Base-by-base conservation (phyloP, 2,113 vertebrate genomes). In the Zeus faber region DNA sequence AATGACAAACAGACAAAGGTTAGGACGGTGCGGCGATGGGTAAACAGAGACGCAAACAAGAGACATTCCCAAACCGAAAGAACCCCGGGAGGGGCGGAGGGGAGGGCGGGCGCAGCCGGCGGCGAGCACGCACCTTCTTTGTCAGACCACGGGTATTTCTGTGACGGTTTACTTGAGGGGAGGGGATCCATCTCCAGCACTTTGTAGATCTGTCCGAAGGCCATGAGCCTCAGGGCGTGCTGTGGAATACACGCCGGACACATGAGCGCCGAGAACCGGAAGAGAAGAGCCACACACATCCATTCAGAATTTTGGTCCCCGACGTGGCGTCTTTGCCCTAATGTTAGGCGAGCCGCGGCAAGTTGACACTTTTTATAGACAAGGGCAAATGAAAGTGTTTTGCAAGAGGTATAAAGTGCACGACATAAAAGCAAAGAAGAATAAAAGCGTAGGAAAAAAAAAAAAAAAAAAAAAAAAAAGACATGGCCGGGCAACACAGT, bases 131-230 rank as follows among this genome's bases (percentile, higher is more conserved):
- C 62, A 98, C 96, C 96, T 91, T 99, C 97, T 93, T 95, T 97
- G 74, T 99, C 95, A 77, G 89, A 89, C 95, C 97, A 97, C 21
- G 93, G 91, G 74, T 93, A 98, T 87, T 97, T 99, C 85, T 97
- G 95, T 81, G 93, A 93, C 45, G 95, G 94, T 80, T 98, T 99
- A 88, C 91, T 97, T 80, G 93, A 97, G 58, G 95, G 95, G 54
- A 99, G 93, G 50, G 97, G 94, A 37, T 99, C 97, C 97, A 98
- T 99, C 77, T 98, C 96, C 84, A 99, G 81, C 67, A 99, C 94
- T 81, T 97, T 99, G 84, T 95, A 97, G 85, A 99, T 98, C 80
- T 99, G 96, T 70, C 96, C 97, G 57, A 99, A 99, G 5, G 97
- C 97, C 84, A 97, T 95, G 62, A 96, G 91, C 80, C 97, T 92